Percentiles rank a stretch among this genome's conserved stretches.
Evolutionary conservation across 2,888 invertebrate species (phyloP).

Genomic region (Nesidiocoris tenuis): DNA sequence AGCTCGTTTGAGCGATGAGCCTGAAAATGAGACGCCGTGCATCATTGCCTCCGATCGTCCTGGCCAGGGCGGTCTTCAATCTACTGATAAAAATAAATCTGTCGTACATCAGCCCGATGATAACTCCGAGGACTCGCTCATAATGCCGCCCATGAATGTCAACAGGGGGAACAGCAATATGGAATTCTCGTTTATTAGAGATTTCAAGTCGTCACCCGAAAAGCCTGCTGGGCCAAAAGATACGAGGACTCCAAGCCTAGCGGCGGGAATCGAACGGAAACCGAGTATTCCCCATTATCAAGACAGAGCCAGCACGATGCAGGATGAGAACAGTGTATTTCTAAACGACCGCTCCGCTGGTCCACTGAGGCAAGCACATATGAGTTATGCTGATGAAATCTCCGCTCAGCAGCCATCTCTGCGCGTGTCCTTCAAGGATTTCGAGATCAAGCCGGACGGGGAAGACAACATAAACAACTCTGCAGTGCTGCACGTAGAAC

Average conservation of each 20-base stretch:
- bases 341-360: neutral
- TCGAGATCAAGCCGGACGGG: slow-evolving; percentile 21
- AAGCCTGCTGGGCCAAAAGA: neutral
- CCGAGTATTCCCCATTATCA: neutral
- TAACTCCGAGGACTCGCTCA: too few relatives aligned
- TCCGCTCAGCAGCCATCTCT: neutral
- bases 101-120: neutral
- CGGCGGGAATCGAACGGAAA: neutral
- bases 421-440: slow-evolving; percentile 29
- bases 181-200: slow-evolving; percentile 31
- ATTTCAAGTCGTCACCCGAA: slow-evolving; percentile 1
- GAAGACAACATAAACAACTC: slow-evolving; percentile 9
- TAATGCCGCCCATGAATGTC: slow-evolving; percentile 5
- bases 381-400: neutral
- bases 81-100: too few relatives aligned
- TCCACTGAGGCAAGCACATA: neutral
- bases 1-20: slow-evolving; percentile 13
- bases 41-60: too few relatives aligned
- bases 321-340: neutral
- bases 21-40: neutral
- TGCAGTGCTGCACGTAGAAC: slow-evolving; percentile 1
- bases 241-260: neutral
- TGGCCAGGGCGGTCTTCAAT: too few relatives aligned
- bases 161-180: neutral
- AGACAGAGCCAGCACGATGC: neutral